Percentiles rank a stretch among this genome's conserved stretches.
Conservation (phyloP, 2,797 vertebrate species). For the Fundulus diaphanus region DNA sequence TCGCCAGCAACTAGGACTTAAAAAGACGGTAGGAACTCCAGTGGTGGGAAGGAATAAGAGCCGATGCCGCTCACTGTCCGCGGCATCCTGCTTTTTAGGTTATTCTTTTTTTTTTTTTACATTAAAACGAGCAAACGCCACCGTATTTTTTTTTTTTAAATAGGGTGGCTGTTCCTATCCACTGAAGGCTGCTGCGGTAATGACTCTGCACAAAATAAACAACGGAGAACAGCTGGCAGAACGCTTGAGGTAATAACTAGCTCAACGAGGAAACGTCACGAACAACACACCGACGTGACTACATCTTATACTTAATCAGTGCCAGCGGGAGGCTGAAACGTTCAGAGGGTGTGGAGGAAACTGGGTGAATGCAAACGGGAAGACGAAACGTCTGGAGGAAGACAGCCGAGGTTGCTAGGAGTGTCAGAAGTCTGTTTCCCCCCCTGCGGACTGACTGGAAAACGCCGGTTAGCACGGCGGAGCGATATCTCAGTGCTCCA, state of each 20-base stretch:
- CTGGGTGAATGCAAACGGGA: conserved; percentile 52
- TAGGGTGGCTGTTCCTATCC: conserved; percentile 51
- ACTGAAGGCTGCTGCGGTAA: conserved; percentile 63
- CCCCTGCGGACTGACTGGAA: conserved; percentile 42
- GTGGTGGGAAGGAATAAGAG: conserved; percentile 28
- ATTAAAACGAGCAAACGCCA: conserved; percentile 30
- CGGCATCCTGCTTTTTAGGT: conserved; percentile 17
- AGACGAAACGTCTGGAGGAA: conserved; percentile 72
- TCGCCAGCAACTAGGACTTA: conserved; percentile 77
- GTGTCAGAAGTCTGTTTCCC: conserved; percentile 42
- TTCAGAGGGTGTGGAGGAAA: conserved; percentile 34
- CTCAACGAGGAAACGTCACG: conserved; percentile 55
- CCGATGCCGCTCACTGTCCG: not conserved
- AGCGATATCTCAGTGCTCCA: conserved; percentile 56
- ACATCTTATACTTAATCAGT: conserved; percentile 39
- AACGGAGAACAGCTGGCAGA: conserved; percentile 39
- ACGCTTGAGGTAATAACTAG: conserved; percentile 72
- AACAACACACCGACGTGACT: conserved; percentile 55
- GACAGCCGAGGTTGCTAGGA: conserved; percentile 62
- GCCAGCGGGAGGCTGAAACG: conserved; percentile 34
- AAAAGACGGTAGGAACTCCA: conserved; percentile 61
- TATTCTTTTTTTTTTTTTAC: not conserved
- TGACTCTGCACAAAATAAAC: conserved; percentile 50
- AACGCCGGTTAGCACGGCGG: conserved; percentile 32
- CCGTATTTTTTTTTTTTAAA: conserved; percentile 14